Evolutionary conservation across 2,797 vertebrate species (phyloP).

Genomic region (Myotis findleyi): DNA sequence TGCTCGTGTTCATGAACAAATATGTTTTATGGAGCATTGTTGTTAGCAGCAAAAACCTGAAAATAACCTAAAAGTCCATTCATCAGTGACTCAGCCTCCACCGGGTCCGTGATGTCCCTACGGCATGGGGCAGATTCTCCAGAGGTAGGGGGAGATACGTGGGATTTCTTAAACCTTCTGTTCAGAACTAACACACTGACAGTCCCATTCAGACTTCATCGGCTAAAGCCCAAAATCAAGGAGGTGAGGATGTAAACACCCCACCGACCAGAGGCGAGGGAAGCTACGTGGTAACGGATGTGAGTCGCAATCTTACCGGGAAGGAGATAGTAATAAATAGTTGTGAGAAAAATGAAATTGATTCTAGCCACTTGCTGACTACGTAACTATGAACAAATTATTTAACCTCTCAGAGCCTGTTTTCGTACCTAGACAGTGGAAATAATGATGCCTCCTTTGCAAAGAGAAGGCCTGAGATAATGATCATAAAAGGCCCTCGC

Average conservation of each 20-base stretch:
- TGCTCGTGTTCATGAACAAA: not conserved
- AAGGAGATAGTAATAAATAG: not conserved
- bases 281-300: not conserved
- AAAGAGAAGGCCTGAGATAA: not conserved
- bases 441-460: not conserved
- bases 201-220: not conserved
- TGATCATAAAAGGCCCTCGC: not conserved
- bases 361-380: not conserved
- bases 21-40: not conserved
- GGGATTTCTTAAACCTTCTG: not conserved
- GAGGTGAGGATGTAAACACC: not conserved
- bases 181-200: not conserved
- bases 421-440: not conserved
- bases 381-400: not conserved
- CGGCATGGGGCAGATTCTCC: not conserved
- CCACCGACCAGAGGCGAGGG: not conserved
- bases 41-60: not conserved
- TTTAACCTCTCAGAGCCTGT: not conserved
- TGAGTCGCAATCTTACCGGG: not conserved
- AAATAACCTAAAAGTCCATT: slow-evolving; percentile 1
- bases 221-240: not conserved
- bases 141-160: fast-evolving
- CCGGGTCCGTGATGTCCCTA: fast-evolving
- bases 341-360: not conserved
- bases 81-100: not conserved